phyloP scores from a whole-genome alignment of 2,797 vertebrate genomes.

The Gadopsis marmoratus region DNA sequence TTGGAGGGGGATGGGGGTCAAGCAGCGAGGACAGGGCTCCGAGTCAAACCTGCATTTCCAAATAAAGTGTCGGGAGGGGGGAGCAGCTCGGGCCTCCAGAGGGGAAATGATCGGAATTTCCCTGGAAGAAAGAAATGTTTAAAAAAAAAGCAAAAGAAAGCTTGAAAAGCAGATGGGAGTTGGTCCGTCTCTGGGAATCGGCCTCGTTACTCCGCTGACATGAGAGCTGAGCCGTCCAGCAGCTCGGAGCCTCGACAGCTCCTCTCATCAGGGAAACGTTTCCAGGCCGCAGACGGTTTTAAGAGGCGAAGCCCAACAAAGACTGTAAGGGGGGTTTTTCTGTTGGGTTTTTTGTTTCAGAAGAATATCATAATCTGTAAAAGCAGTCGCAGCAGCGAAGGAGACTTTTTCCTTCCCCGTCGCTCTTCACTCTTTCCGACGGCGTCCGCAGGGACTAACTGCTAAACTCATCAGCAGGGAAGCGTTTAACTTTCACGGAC shows the following conservation, averaged over 20 bases:
- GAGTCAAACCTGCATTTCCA: slow-evolving; percentile 43
- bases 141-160: background rate
- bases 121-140: slow-evolving; percentile 36
- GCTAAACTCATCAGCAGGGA: slow-evolving; percentile 71
- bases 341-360: background rate
- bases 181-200: slow-evolving; percentile 25
- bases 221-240: slow-evolving; percentile 18
- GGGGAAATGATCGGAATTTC: slow-evolving; percentile 63
- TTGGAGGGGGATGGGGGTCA: slow-evolving; percentile 1
- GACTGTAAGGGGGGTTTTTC: background rate
- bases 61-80: slow-evolving; percentile 7
- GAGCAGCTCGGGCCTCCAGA: slow-evolving; percentile 15
- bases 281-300: slow-evolving; percentile 52
- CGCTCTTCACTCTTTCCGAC: slow-evolving; percentile 57
- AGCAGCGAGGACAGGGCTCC: background rate
- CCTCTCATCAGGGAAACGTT: slow-evolving; percentile 38
- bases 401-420: slow-evolving; percentile 30
- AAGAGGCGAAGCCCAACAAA: slow-evolving; percentile 17
- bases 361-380: slow-evolving; percentile 34
- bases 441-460: slow-evolving; percentile 47
- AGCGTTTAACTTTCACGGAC: slow-evolving; percentile 19
- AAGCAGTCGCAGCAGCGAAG: slow-evolving; percentile 22
- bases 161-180: slow-evolving; percentile 39
- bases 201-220: slow-evolving; percentile 38
- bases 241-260: slow-evolving; percentile 28